Evolutionary conservation across 2,113 vertebrate species (phyloP), one percentile per base, ranked within the genome.

Genomic region (Lutjanus erythropterus): DNA sequence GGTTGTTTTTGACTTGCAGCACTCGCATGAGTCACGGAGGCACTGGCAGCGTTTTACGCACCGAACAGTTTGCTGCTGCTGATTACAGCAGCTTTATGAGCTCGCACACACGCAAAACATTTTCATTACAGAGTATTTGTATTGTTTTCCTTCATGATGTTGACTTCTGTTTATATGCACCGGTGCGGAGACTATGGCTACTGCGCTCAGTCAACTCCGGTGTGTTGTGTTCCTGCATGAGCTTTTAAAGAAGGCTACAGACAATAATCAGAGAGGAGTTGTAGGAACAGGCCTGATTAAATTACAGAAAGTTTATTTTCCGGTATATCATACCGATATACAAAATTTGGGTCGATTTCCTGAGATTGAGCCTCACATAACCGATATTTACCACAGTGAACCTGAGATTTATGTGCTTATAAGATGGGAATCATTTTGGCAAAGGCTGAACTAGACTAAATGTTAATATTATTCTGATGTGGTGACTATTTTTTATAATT

Each of bases 21-120:
- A 65, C 80, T 77, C 58, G 70, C 62, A 86, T 90, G 83, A 88
- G 70, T 90, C 84, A 87, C 46, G n/a, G 65, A 81, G 71, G 68
- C 74, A 25, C 47, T 37, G 76, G 73, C 60, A 56, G 44, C 76
- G 64, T 80, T 88, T 89, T 75, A 78, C 83, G 78, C 88, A 53
- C 66, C 1, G 33, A 42, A 9, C 35, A 69, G 78, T 71, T 56
- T 33, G 62, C 50, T 81, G 49, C 49, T 37, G 44, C 21, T 59
- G 18, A 69, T 60, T 53, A 44, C 14, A 5, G 50, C 39, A 52
- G 35, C 23, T 15, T 50, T 19, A 31, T 25, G n/a, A 18, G 60
- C 61, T 50, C 33, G 0, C 41, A 18, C 3, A 14, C 41, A 50
- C 5, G 16, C 39, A 31, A 6, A 49, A 12, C 60, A 16, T 71